Evolutionary conservation across 2,888 invertebrate genomes (phyloP).

Genomic region (Halictus quadricinctus): DNA sequence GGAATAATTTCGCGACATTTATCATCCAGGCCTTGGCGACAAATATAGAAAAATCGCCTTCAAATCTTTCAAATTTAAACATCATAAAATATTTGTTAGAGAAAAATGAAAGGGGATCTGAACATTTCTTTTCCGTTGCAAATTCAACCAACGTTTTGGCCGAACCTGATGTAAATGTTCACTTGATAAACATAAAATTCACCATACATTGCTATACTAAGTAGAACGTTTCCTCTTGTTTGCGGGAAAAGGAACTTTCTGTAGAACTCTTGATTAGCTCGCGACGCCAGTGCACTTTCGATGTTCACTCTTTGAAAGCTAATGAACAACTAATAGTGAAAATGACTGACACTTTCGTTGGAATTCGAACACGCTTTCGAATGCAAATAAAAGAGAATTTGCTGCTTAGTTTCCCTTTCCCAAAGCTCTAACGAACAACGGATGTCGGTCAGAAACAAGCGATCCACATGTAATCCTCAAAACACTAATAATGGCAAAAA

Average conservation of each 20-base stretch:
- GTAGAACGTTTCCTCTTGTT: neutral
- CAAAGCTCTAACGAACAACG: neutral
- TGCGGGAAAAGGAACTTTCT: neutral
- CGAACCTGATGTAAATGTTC: neutral
- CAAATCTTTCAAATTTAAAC: neutral
- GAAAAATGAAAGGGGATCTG: too few species aligned
- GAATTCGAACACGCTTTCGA: neutral
- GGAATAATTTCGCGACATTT: too few species aligned
- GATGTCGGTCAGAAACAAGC: neutral
- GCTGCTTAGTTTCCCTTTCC: neutral
- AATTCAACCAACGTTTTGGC: neutral
- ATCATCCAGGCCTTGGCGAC: too few species aligned
- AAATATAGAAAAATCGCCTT: neutral
- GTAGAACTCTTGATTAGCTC: neutral
- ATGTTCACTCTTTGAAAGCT: neutral
- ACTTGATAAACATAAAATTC: neutral
- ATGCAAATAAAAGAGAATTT: neutral
- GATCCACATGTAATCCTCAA: too few species aligned
- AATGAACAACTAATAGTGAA: slow-evolving; percentile 15
- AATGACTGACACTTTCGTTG: neutral
- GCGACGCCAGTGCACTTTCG: neutral
- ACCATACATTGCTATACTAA: neutral
- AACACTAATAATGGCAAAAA: too few species aligned
- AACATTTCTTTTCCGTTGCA: neutral
- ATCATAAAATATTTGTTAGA: too few species aligned